Evolutionary conservation across 2,797 vertebrate species (phyloP), one percentile per base, ranked within the genome.

Genomic region (Merluccius polli): DNA sequence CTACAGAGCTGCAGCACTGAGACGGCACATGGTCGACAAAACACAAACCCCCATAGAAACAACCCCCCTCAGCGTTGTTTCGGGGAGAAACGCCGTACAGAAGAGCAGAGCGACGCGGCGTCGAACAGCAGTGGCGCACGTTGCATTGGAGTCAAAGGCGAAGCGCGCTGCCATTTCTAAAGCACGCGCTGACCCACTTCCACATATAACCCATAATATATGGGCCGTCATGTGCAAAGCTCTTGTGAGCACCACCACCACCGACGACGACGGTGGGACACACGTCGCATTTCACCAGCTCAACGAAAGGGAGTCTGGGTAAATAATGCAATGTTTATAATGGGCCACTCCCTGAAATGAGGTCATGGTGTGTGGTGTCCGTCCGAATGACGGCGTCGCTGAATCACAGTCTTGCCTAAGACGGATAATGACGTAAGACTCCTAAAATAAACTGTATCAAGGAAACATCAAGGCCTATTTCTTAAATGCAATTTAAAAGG

Each of bases 301-400:
- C 76, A 59, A 86, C 44, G n/a, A n/a, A 76, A 16, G 13, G 6
- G 77, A 79, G 77, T 75, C 78, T 72, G 80, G 83, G 83, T 83
- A 83, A 72, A 80, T 82, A 30, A 24, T 70, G 70, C 74, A 76
- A 77, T 15, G 80, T 85, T 87, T 86, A 75, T 74, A 70, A 77
- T 83, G 81, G 79, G 86, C 89, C 89, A 87, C 89, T 92, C 89
- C 90, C 89, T 85, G 81, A 87, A 92, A 91, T 89, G 86, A 90
- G 91, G 87, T 90, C 89, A 91, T 84, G n/a, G 12, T 68, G 35
- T 73, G 21, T 79, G 3, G 33, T 35, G n/a, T n/a, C n/a, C 21
- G 21, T 59, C 52, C 87, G 88, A 84, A 68, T 87, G 79, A 84
- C 36, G 48, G 21, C 44, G 72, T 81, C 77, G 72, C 1, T 52